These are phyloP conservation scores for Eremobia ochroleuca DNA, from an alignment of 2,888 invertebrate genomes.

Conservation along the genomic window DNA sequence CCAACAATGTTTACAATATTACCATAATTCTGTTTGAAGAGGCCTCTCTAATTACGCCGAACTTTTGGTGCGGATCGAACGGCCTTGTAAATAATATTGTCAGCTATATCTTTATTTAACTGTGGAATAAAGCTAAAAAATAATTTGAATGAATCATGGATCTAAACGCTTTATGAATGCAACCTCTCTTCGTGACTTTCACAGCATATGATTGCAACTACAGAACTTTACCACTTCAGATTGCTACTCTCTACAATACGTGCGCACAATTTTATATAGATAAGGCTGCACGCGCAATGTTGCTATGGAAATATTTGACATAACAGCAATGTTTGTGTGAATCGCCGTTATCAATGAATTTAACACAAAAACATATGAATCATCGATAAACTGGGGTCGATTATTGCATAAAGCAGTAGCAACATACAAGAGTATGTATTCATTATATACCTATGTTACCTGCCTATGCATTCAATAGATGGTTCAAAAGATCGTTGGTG, in stretches of 20 bases:
- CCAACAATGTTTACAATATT: constrained; percentile 7
- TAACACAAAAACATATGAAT: constrained; percentile 55
- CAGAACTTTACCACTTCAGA: constrained; percentile 10
- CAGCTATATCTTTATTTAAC: background rate
- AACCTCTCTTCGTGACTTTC: background rate
- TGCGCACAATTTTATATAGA: constrained; percentile 23
- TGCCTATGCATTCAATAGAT: background rate
- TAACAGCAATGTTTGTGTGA: constrained; percentile 41
- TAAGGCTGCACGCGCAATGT: constrained; percentile 46
- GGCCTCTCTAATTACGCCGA: constrained; percentile 9
- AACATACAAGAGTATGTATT: constrained; percentile 26
- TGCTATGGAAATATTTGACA: constrained; percentile 51
- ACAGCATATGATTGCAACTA: constrained; percentile 3
- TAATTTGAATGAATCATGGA: background rate
- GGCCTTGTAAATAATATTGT: constrained; percentile 26
- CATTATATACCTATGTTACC: constrained; percentile 5
- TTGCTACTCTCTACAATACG: constrained; percentile 31
- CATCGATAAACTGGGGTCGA: constrained; percentile 55
- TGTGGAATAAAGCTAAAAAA: background rate
- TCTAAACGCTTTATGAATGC: background rate
- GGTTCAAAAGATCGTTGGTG: background rate
- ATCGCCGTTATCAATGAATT: constrained; percentile 52
- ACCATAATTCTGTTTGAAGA: constrained; percentile 14
- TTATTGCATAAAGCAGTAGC: constrained; percentile 53
- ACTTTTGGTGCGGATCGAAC: constrained; percentile 9